Evolutionary conservation across 2,113 vertebrate species (phyloP).

Genomic region (Xyrauchen texanus): DNA sequence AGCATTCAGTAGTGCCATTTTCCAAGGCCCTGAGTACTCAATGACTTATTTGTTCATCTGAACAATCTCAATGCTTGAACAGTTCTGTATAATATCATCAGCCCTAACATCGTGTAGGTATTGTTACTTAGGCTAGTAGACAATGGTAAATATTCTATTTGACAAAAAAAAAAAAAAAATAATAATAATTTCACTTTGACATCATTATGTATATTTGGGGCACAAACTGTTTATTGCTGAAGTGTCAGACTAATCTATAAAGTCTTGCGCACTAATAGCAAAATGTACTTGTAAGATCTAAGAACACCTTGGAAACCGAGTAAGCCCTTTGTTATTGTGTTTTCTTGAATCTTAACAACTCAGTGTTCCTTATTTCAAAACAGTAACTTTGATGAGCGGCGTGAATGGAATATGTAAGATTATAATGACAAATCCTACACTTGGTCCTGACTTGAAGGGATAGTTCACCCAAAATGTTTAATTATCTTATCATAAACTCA

Average conservation of each 20-base stretch:
- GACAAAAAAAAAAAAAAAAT: constrained; percentile 51
- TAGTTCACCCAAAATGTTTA: too few species aligned
- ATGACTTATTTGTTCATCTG: constrained; percentile 48
- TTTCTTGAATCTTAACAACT: constrained; percentile 50
- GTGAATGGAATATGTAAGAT: constrained; percentile 60
- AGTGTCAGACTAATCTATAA: constrained; percentile 72
- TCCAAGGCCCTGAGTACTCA: constrained; percentile 59
- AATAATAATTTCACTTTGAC: constrained; percentile 57
- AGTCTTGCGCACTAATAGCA: constrained; percentile 67
- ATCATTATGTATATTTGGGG: constrained; percentile 65
- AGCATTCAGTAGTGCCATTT: constrained; percentile 42
- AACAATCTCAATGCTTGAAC: not conserved
- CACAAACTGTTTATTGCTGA: constrained; percentile 80
- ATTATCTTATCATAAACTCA: too few species aligned
- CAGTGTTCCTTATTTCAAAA: too few species aligned
- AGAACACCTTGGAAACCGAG: constrained; percentile 73
- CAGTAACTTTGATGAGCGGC: constrained; percentile 5
- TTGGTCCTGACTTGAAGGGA: constrained; percentile 23
- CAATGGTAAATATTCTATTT: constrained; percentile 49
- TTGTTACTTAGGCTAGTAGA: constrained; percentile 10
- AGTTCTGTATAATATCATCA: constrained; percentile 21
- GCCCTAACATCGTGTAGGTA: constrained; percentile 3
- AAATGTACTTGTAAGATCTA: constrained; percentile 68
- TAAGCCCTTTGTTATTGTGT: constrained; percentile 75
- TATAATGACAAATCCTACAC: constrained; percentile 8